phyloP scores from a whole-genome alignment of 2,113 vertebrate species.

The Gulo gulo region DNA sequence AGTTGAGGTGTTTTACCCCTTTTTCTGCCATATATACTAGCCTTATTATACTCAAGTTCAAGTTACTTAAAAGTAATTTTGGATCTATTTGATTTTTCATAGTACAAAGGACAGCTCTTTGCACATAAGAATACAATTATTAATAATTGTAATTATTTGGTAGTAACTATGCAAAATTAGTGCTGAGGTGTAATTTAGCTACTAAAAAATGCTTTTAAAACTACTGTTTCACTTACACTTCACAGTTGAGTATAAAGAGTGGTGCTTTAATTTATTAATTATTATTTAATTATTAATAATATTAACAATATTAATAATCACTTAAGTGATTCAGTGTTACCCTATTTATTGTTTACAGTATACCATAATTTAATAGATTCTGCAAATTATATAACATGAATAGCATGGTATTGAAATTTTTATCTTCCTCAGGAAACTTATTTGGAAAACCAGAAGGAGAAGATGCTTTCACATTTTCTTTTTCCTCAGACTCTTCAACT shows the following conservation, averaged over 20 bases:
- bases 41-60: neutral
- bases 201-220: no score
- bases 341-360: conserved; percentile 14
- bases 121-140: neutral
- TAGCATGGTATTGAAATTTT: conserved; percentile 50
- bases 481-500: conserved; percentile 77
- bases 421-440: conserved; percentile 81
- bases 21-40: neutral
- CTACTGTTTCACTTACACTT: no score
- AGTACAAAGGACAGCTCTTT: neutral
- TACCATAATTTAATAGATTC: conserved; percentile 21
- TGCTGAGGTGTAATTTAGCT: no score
- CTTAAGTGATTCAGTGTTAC: conserved; percentile 12
- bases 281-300: no score
- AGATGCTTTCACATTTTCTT: conserved; percentile 84
- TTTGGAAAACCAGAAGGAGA: conserved; percentile 84
- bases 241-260: no score
- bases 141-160: no score
- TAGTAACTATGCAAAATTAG: no score
- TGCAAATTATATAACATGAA: conserved; percentile 24
- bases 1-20: neutral
- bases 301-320: no score
- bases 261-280: no score
- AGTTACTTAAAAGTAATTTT: conserved; percentile 42
- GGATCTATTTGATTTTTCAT: neutral